A percentile compares a stretch with the other conserved stretches of the same genome.
Conservation (phyloP, 1,140 invertebrate species). For the Eumaeus atala region DNA sequence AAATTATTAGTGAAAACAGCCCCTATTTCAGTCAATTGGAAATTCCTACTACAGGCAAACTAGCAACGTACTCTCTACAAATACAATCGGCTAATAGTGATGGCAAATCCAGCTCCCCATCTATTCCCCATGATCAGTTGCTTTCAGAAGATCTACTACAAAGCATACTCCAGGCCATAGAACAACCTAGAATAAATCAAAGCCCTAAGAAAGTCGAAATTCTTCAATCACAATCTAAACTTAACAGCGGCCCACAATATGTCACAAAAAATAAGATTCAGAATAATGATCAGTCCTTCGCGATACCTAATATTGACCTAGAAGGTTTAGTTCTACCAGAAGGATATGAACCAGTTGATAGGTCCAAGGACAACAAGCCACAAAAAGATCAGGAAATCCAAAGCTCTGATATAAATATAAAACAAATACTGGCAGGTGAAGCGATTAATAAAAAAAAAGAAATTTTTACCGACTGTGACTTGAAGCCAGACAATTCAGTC, state of each 20-base stretch:
- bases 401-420: conserved; percentile 36
- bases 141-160: conserved; percentile 85
- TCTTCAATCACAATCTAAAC: conserved; percentile 17
- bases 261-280: conserved; percentile 19
- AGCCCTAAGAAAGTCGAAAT: conserved; percentile 22
- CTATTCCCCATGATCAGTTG: conserved; percentile 81
- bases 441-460: conserved; percentile 42
- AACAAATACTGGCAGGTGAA: conserved; percentile 35
- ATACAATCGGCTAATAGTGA: conserved; percentile 78
- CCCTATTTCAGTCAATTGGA: conserved; percentile 39
- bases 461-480: conserved; percentile 52
- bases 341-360: conserved; percentile 60
- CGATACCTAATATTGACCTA: conserved; percentile 23
- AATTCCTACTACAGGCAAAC: conserved; percentile 77
- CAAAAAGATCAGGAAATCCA: conserved; percentile 40
- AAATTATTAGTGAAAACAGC: conserved; percentile 37
- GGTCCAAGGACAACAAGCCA: conserved; percentile 34
- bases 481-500: conserved; percentile 51
- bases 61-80: conserved; percentile 81
- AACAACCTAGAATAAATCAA: conserved; percentile 41
- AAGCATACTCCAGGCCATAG: conserved; percentile 79
- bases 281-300: conserved; percentile 19
- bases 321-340: conserved; percentile 48
- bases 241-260: conserved; percentile 23
- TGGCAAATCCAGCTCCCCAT: conserved; percentile 52